Base-by-base conservation (phyloP, 2,113 vertebrate species). In the Pelvicachromis taeniatus region DNA sequence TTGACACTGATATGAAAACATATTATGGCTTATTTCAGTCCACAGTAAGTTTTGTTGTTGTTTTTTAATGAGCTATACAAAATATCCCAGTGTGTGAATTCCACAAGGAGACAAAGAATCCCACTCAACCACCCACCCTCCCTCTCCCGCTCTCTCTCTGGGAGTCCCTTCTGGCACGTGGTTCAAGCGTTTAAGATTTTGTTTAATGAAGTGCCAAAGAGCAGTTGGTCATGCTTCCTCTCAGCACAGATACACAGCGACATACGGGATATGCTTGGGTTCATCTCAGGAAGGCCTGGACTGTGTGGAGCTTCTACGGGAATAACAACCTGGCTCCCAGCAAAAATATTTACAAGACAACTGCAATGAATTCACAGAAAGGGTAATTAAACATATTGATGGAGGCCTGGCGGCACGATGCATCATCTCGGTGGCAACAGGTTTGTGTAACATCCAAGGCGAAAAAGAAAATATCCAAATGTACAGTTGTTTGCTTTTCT, bases 241-340 rank as follows among this genome's bases (percentile, higher is more conserved):
- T 95, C 94, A 93, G 79, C 88, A 87, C 88, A 94, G 92, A 95
- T 89, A 92, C 88, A 78, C 88, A 92, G 82, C 87, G 95, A 95
- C 94, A 93, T 52, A 5, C 19, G 61, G 77, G 93, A 93, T 42
- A 94, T 92, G 93, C 94, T 90, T 84, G 94, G 93, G 89, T 95
- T 94, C 94, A 95, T 95, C 95, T 93, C 93, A 92, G 89, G 80
- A 94, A 88, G 91, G 91, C 89, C 94, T 95, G 95, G 85, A 88
- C 87, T 90, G 89, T 87, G 91, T 90, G 84, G 56, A 48, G 61
- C 88, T 73, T 52, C 83, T 9, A 12, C 21, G 58, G 53, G 78
- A 88, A 85, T 85, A 91, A 91, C 89, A 90, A 83, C 53, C 70
- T 9, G 52, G 78, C 81, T 89, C 87, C 82, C 77, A 87, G 85